Base-by-base conservation (phyloP, 2,888 invertebrate genomes). In the Dyspetes luteomarginatus region DNA sequence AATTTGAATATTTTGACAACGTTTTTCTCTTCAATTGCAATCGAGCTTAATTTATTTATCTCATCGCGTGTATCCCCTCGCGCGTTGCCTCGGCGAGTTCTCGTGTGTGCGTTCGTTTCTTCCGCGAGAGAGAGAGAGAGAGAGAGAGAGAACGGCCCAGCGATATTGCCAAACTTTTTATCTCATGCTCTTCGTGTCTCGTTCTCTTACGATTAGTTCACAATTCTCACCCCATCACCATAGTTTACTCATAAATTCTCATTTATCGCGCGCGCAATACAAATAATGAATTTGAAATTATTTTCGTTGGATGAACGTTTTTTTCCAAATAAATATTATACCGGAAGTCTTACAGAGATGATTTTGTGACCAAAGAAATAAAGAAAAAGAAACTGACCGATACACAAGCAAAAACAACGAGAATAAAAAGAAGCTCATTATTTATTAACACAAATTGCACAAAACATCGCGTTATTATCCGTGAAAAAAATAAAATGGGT, bases 401-500 rank as follows among this genome's bases (percentile, higher is more conserved):
- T 12, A 36, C 3, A 12, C 2, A 12, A 7, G 12, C 36, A 36
- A 36, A 36, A 36, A 36, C 28, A 36, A 9, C 36, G 36, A n/a
- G n/a, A n/a, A n/a, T n/a, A n/a, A n/a, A n/a, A n/a, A n/a, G n/a
- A n/a, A n/a, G n/a, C n/a, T n/a, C n/a, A n/a, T n/a, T n/a, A n/a
- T n/a, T n/a, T n/a, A n/a, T n/a, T n/a, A n/a, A n/a, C n/a, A n/a
- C n/a, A n/a, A n/a, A n/a, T n/a, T n/a, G n/a, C n/a, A n/a, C n/a
- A n/a, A n/a, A n/a, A n/a, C n/a, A n/a, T n/a, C 45, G 30, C 48
- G 9, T 22, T 48, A 50, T 48, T 7, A 24, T 26, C 28, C 5
- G 24, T n/a, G n/a, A n/a, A n/a, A 74, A 50, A 9, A 26, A n/a
- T n/a, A 22, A 56, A 62, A 94, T 95, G 95, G 94, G 93, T 89